Evolutionary conservation across 1,140 invertebrate species (phyloP).

Genomic region (Spodoptera frugiperda): DNA sequence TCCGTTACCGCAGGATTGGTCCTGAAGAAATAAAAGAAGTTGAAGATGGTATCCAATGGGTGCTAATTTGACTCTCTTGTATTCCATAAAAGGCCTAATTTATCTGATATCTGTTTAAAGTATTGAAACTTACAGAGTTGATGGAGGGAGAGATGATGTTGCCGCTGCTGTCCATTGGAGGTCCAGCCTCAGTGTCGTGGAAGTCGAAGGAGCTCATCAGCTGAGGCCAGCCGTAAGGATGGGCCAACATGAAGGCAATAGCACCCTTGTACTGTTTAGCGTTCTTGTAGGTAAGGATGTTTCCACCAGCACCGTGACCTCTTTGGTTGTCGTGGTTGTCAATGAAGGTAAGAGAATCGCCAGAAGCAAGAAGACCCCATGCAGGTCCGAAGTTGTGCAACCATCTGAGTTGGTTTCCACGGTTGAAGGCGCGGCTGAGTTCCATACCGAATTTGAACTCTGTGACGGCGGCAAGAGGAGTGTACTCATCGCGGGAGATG

Average conservation of each 20-base stretch:
- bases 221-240: conserved; percentile 91
- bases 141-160: conserved; percentile 89
- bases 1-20: conserved; percentile 91
- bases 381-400: conserved; percentile 86
- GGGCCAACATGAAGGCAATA: conserved; percentile 93
- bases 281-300: conserved; percentile 88
- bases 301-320: conserved; percentile 87
- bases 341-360: conserved; percentile 88
- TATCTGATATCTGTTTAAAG: neutral
- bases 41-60: neutral
- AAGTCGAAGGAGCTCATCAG: conserved; percentile 93
- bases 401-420: conserved; percentile 71
- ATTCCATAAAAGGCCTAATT: neutral
- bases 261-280: conserved; percentile 89
- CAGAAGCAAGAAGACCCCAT: conserved; percentile 87
- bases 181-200: conserved; percentile 85
- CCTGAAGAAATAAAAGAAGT: conserved; percentile 62
- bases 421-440: conserved; percentile 77
- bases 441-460: conserved; percentile 88
- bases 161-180: conserved; percentile 88
- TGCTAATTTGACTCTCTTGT: too few relatives aligned
- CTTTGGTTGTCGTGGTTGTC: conserved; percentile 89
- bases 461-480: conserved; percentile 89
- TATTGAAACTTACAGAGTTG: conserved; percentile 80
- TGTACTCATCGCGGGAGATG: conserved; percentile 89